phyloP scores from a whole-genome alignment of 2,888 invertebrate species.

The Junonia oenone region DNA sequence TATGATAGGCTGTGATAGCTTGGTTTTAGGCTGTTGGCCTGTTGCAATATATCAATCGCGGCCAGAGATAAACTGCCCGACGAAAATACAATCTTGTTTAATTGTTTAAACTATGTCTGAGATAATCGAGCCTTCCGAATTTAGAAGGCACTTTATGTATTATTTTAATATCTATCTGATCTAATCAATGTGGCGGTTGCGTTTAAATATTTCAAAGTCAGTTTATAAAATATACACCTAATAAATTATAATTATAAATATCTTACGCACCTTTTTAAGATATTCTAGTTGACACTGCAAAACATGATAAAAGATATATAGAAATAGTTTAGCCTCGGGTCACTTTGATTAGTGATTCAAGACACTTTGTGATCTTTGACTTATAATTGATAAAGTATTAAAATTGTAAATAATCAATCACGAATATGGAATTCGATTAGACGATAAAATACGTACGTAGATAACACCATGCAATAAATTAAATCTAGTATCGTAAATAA shows the following conservation, averaged over 20 bases:
- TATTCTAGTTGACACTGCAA: too few relatives aligned
- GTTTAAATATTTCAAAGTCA: neutral
- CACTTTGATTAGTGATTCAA: neutral
- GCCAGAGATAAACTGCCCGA: conserved; percentile 10
- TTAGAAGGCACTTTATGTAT: neutral
- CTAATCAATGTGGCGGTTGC: neutral
- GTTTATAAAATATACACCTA: too few relatives aligned
- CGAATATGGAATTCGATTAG: conserved; percentile 37
- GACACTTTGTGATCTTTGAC: conserved; percentile 3
- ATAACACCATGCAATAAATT: conserved; percentile 32
- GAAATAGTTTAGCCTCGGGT: neutral
- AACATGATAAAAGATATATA: too few relatives aligned
- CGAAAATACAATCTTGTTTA: conserved; percentile 13
- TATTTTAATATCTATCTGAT: neutral
- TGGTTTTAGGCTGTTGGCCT: conserved; percentile 16
- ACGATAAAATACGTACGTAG: conserved; percentile 31
- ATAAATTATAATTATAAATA: too few relatives aligned
- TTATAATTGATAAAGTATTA: conserved; percentile 20
- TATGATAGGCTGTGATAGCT: conserved; percentile 24
- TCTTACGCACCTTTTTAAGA: too few relatives aligned
- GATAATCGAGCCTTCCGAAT: neutral
- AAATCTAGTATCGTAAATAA: conserved; percentile 34
- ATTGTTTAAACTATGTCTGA: neutral
- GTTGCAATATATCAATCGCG: conserved; percentile 24
- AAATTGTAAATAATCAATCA: conserved; percentile 32